A percentile compares a stretch with the other conserved stretches of the same genome.
These are phyloP conservation scores for Andrena flavipes DNA, from an alignment of 2,888 invertebrate species.

Conservation along the genomic window DNA sequence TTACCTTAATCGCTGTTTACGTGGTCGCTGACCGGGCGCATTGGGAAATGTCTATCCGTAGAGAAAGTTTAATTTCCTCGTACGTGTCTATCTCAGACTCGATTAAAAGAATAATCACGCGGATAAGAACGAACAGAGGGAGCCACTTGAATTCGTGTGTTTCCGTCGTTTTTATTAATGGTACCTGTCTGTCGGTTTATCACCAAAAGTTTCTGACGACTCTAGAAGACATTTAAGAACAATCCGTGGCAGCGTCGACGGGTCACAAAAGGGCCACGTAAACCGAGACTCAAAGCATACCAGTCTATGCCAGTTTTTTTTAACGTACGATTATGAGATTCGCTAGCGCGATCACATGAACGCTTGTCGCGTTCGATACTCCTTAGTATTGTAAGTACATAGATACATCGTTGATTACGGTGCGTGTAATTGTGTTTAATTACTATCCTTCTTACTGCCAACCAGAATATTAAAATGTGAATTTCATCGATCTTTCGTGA, in stretches of 20 bases:
- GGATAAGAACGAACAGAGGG: not conserved
- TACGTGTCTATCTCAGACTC: too few species aligned
- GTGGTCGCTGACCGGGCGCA: not conserved
- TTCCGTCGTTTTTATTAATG: not conserved
- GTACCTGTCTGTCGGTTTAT: not conserved
- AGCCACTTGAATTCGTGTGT: not conserved
- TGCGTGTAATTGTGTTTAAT: constrained; percentile 53
- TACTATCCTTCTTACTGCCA: not conserved
- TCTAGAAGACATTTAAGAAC: not conserved
- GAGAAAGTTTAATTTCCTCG: not conserved
- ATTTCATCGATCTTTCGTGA: not conserved
- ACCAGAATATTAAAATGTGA: not conserved
- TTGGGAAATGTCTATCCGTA: not conserved
- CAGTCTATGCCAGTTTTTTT: constrained; percentile 39
- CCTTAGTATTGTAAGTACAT: constrained; percentile 69
- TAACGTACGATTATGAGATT: constrained; percentile 42
- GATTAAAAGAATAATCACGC: not conserved
- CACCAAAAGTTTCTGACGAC: not conserved
- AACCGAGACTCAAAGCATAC: constrained; percentile 9
- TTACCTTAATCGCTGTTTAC: constrained; percentile 1
- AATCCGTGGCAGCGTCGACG: not conserved
- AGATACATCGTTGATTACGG: constrained; percentile 64
- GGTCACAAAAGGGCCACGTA: constrained; percentile 15
- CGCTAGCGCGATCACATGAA: constrained; percentile 52
- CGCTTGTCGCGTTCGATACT: constrained; percentile 52